Conservation (phyloP, 2,888 invertebrate species). For the Gandaritis pyraliata region DNA sequence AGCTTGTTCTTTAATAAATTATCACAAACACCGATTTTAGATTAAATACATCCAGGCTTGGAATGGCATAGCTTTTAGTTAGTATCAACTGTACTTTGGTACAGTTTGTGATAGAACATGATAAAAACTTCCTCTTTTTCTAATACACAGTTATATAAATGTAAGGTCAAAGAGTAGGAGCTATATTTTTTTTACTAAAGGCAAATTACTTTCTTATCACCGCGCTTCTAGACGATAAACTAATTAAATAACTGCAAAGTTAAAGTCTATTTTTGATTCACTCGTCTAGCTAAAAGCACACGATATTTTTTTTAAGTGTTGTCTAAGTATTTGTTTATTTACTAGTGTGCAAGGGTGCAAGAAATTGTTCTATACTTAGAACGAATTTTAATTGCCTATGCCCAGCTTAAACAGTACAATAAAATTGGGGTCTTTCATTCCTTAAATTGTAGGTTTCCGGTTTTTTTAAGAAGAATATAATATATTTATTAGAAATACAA, state of each 20-base stretch:
- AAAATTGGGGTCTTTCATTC: constrained; percentile 10
- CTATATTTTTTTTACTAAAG: constrained; percentile 3
- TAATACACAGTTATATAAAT: neutral
- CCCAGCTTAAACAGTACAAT: constrained; percentile 6
- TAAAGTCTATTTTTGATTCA: neutral
- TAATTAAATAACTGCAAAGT: no score
- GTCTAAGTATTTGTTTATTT: neutral
- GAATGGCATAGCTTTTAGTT: constrained; percentile 61
- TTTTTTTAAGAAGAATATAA: no score
- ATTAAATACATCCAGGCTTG: constrained; percentile 67
- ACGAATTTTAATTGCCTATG: constrained; percentile 5
- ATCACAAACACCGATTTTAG: constrained; percentile 69
- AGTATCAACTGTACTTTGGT: constrained; percentile 57
- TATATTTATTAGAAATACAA: no score
- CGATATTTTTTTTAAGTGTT: neutral
- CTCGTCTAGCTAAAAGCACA: neutral
- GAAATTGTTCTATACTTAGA: constrained; percentile 5
- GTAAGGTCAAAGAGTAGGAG: neutral
- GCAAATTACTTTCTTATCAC: neutral
- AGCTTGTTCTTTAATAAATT: constrained; percentile 77
- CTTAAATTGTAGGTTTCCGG: neutral
- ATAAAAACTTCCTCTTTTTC: constrained; percentile 4
- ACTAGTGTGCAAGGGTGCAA: constrained; percentile 17
- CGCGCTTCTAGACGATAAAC: no score
- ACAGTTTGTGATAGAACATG: constrained; percentile 48